Base-by-base conservation (phyloP, 1,140 invertebrate species). In the Halesus radiatus region DNA sequence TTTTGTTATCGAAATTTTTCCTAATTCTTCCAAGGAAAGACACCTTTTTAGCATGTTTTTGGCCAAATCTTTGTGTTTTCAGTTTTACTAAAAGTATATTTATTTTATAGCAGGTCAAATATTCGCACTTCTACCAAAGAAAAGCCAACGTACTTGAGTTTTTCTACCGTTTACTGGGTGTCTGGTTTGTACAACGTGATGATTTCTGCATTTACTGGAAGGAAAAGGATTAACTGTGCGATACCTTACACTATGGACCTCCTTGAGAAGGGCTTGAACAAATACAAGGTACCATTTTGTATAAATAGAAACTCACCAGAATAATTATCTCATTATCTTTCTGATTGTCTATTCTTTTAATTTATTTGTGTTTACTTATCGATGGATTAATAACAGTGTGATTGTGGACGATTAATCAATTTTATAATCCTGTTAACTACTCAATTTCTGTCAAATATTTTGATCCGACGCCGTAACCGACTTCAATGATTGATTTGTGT, bases 231-330 rank as follows among this genome's bases (percentile, higher is more conserved):
- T 7, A 32, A 75, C 16, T 18, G 72, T 13, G n/a, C 16, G 10
- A 16, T 26, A n/a, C 54, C 72, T n/a, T 75, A 32, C 20, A 22
- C 72, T 15, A 26, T 75, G 1, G 53, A 75, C n/a, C n/a, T 75
- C 15, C 53, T 75, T 56, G 53, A 56, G 3, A 75, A 75, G n/a
- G 72, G 23, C 15, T 54, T 75, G 16, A 37, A 18, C 10, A 45
- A 75, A 58, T 75, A 75, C n/a, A 75, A 58, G 72, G 72, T 75
- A 45, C 13, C 10, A 45, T 3, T 45, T 13, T n/a, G n/a, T n/a
- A 45, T 45, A 13, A 45, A 37, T 37, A 37, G 7, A 37, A 37
- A 8, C 1, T 4, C 32, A 37, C 32, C 32, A 4, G 32, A 37
- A 37, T 37, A 45, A 45, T 13, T 45, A 45, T 37, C 3, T 37